Base-by-base conservation (phyloP, 2,797 vertebrate genomes). In the Silurus lanzhouensis region DNA sequence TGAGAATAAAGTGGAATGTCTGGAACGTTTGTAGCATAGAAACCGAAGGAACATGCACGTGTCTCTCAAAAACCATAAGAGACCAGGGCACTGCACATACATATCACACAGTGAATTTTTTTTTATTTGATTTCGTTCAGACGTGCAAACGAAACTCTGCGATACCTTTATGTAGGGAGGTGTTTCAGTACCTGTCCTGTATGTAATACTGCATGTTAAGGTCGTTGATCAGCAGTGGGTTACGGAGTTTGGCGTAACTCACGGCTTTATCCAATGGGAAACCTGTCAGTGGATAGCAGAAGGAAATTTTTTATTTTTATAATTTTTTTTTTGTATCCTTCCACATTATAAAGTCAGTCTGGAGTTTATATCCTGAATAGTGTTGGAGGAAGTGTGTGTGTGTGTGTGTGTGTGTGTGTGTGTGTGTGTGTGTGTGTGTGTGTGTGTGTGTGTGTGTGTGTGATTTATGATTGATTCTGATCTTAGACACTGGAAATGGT, bases 131-230 rank as follows among this genome's bases (percentile, higher is more conserved):
- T 38, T 38, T 38, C 31, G 31, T 38, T 38, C 31, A 38, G 38
- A 38, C 38, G 38, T 38, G 38, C 38, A 38, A 38, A 38, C 4
- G 38, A 38, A 38, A 38, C 38, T 38, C 38, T 38, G 38, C 4
- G 38, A 38, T 70, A 44, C 17, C 38, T 46, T 20, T 12, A 76
- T 6, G 5, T 6, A 52, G 15, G 31, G 15, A 70, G 44, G 20
- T 22, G 58, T 25, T 52, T 70, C 14, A 7, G 13, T 94, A 99
- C 98, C 98, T 97, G 95, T 99, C 98, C 93, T 99, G 98, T 91
- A 99, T 99, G 91, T 95, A 99, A 94, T 98, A 99, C 93, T 99
- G 98, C 97, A 98, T 99, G 89, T 99, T 96, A 90, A 99, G 95
- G 92, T 99, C 98, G 60, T 99, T 99, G 91, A 99, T 97, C 89